Evolutionary conservation across 2,797 vertebrate genomes (phyloP).

Genomic region (Gambelia wislizenii): DNA sequence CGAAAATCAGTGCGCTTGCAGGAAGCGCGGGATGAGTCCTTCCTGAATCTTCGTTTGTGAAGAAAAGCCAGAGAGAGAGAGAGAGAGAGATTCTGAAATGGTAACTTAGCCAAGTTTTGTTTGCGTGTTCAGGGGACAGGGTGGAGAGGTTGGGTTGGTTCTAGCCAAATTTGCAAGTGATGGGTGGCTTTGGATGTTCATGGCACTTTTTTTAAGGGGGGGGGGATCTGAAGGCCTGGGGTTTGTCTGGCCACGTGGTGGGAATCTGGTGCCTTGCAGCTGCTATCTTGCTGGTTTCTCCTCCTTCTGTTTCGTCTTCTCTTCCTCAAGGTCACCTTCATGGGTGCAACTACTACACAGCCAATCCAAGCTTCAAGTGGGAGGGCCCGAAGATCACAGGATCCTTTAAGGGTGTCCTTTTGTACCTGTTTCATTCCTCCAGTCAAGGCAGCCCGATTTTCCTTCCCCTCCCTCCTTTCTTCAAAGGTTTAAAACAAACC

Average conservation of each 20-base stretch:
- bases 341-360: constrained; percentile 18
- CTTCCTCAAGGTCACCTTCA: constrained; percentile 65
- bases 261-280: neutral
- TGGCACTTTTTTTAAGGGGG: too few species aligned
- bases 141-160: neutral
- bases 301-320: neutral
- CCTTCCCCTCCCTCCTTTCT: neutral
- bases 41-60: too few species aligned
- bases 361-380: neutral
- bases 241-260: neutral
- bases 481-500: neutral
- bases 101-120: too few species aligned
- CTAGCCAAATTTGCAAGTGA: neutral
- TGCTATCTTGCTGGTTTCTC: neutral
- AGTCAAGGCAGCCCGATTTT: neutral
- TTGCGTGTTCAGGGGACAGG: neutral
- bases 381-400: neutral
- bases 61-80: too few species aligned
- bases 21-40: too few species aligned
- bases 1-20: too few species aligned
- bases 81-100: too few species aligned
- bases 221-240: rapidly evolving
- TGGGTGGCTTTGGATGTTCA: neutral
- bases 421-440: neutral
- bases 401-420: neutral